These are phyloP conservation scores for Sympetrum striolatum DNA, from an alignment of 2,888 invertebrate species.

Conservation along the genomic window DNA sequence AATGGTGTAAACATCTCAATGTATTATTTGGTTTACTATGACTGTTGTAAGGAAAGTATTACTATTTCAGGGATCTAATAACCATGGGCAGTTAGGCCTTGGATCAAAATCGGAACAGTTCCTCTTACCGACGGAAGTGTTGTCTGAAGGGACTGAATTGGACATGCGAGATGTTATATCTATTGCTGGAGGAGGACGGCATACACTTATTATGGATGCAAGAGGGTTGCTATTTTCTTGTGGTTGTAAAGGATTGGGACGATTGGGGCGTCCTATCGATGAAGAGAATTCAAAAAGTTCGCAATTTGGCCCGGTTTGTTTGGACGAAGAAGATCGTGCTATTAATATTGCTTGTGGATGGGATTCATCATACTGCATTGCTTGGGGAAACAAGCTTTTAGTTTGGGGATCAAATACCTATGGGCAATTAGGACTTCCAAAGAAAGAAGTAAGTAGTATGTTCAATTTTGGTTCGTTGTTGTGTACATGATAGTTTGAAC, in stretches of 20 bases:
- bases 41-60: background rate
- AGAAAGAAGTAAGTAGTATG: background rate
- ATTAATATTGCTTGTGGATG: conserved; percentile 77
- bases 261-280: conserved; percentile 63
- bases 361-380: conserved; percentile 80
- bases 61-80: conserved; percentile 24
- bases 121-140: conserved; percentile 1
- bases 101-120: conserved; percentile 8
- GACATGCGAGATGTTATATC: conserved; percentile 62
- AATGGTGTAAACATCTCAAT: too few species aligned
- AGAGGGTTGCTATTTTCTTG: conserved; percentile 76
- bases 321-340: conserved; percentile 57
- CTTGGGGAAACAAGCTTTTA: conserved; percentile 71
- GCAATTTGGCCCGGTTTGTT: background rate
- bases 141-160: background rate
- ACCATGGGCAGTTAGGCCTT: conserved; percentile 11
- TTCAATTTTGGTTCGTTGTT: background rate
- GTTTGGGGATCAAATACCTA: conserved; percentile 85
- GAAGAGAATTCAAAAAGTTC: background rate
- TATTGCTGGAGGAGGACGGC: conserved; percentile 80
- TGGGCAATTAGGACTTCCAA: conserved; percentile 71
- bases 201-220: conserved; percentile 72
- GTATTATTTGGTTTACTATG: background rate
- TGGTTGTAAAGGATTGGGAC: conserved; percentile 80
- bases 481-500: background rate